Conservation (phyloP, 2,888 invertebrate genomes). For the Amblyteles armatorius region DNA sequence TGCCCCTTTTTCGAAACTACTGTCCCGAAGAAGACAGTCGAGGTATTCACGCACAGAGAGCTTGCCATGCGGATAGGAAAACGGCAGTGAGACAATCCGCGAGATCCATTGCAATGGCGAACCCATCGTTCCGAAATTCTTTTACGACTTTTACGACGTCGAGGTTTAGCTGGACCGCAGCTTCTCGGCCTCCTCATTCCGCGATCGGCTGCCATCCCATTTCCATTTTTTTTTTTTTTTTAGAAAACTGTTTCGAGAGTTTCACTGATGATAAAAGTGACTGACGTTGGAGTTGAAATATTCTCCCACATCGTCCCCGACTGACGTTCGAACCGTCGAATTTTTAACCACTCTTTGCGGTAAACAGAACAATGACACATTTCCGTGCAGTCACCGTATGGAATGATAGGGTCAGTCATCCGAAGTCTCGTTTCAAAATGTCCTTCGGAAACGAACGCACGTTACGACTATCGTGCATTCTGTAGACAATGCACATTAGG, state of each 20-base stretch:
- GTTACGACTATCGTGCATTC: background rate
- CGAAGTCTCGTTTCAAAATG: background rate
- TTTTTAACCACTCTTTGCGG: background rate
- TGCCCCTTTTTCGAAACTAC: slow-evolving; percentile 23
- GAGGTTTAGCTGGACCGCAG: too few species aligned
- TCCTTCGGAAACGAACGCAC: slow-evolving; percentile 6
- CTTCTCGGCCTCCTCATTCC: too few species aligned
- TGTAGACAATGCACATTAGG: slow-evolving; percentile 38
- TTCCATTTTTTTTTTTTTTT: too few species aligned
- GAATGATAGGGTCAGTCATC: background rate
- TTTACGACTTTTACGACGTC: too few species aligned
- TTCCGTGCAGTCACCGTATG: background rate
- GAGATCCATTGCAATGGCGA: background rate
- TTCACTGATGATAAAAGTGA: too few species aligned
- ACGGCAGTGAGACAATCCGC: background rate
- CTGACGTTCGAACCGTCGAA: too few species aligned
- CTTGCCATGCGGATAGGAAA: background rate
- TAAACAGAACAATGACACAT: background rate
- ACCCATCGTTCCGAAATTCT: background rate
- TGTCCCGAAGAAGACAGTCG: background rate
- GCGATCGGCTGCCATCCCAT: too few species aligned
- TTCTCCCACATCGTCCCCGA: too few species aligned
- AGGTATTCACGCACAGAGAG: background rate
- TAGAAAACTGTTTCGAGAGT: too few species aligned
- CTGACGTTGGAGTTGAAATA: too few species aligned